Base-by-base conservation (phyloP, 2,797 vertebrate species). In the Bryconaethiops microstoma region DNA sequence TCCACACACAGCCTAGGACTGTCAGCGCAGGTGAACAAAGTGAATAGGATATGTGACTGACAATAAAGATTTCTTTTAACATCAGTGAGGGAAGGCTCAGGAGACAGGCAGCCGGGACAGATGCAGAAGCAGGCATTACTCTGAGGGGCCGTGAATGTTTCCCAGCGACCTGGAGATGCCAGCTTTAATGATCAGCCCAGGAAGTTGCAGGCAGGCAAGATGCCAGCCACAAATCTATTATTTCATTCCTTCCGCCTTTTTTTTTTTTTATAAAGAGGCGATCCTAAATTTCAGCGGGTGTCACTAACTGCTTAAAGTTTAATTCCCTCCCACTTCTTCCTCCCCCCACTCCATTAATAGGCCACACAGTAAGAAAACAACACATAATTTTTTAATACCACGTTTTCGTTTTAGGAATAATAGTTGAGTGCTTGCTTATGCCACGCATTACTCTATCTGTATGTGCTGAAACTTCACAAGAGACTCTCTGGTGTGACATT, bases 21-120 rank as follows among this genome's bases (percentile, higher is more conserved):
- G 97, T 97, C 97, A 98, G 95, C 86, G 93, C 89, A 92, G 62
- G 93, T 96, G 96, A 98, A 98, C 96, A 99, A 99, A 98, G 97
- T 96, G 96, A 97, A 96, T 95, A 93, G 95, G 91, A 95, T 94
- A 97, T 96, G 93, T 96, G 97, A 96, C 93, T 97, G 97, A 97
- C 97, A 98, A 96, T 96, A 96, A 95, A 95, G 95, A 96, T 97
- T 97, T 96, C 96, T 97, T 97, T 98, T 95, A 97, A 98, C 96
- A 98, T 97, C 97, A 96, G 95, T 96, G 94, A 95, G 93, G 90
- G 88, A 92, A 93, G 91, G 93, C 92, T 94, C 92, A 88, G 92
- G 94, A 97, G 97, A 97, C 97, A 97, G 96, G 95, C 95, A 91
- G 93, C 76, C 91, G 92, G 95, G 94, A 95, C 92, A 94, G 93